Conservation (phyloP, 2,888 invertebrate species). For the Mythimna ferrago region DNA sequence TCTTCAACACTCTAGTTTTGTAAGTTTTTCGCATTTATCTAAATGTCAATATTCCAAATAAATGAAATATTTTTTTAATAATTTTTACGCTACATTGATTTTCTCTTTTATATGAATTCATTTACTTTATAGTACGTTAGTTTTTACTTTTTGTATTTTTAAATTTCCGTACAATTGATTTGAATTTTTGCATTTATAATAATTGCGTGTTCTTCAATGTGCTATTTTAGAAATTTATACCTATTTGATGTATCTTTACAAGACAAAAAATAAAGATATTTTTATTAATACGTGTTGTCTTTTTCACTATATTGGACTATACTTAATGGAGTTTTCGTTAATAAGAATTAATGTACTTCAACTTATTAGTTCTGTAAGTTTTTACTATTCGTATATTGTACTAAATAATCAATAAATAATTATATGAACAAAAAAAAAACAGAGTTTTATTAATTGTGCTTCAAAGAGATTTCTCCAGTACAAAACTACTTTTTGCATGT, state of each 20-base stretch:
- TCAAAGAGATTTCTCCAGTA: neutral
- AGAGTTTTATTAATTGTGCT: neutral
- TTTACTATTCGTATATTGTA: neutral
- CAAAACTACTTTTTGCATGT: neutral
- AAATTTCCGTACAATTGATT: too few relatives aligned
- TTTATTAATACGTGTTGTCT: too few relatives aligned
- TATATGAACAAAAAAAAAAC: too few relatives aligned
- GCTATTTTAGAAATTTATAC: too few relatives aligned
- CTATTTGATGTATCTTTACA: too few relatives aligned
- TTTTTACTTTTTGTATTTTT: neutral
- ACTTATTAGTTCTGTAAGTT: neutral
- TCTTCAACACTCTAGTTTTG: neutral
- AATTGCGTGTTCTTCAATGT: too few relatives aligned
- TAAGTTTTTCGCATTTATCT: neutral
- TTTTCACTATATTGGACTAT: too few relatives aligned
- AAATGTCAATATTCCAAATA: neutral
- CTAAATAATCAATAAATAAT: constrained; percentile 1
- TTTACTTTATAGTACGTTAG: neutral
- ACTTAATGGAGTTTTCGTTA: neutral
- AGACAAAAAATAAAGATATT: too few relatives aligned
- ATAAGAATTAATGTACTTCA: neutral
- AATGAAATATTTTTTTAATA: neutral
- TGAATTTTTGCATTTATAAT: too few relatives aligned
- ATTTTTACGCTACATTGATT: neutral
- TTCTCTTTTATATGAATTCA: neutral